Percentiles rank a stretch among this genome's conserved stretches.
Evolutionary conservation across 1,140 invertebrate genomes (phyloP).

Genomic region (Drosophila sp.): DNA sequence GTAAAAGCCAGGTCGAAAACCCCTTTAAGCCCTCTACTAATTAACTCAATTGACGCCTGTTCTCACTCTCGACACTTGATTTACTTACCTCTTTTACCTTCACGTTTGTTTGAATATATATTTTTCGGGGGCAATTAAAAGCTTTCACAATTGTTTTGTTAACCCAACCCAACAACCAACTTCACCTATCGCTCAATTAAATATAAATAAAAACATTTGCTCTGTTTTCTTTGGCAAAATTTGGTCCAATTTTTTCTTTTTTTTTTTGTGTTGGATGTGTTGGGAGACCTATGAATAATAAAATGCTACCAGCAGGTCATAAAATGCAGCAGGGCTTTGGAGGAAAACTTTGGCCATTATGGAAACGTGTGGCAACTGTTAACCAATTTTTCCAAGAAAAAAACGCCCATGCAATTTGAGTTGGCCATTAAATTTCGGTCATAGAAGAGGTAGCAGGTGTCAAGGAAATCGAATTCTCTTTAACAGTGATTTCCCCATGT

Average conservation of each 20-base stretch:
- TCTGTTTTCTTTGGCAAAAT: background rate
- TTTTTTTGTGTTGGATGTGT: background rate
- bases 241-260: background rate
- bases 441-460: constrained; percentile 9
- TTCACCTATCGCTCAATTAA: constrained; percentile 43
- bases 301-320: constrained; percentile 37
- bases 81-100: constrained; percentile 16
- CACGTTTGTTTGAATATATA: constrained; percentile 20
- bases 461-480: constrained; percentile 11
- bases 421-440: constrained; percentile 7
- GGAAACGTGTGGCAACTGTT: constrained; percentile 49
- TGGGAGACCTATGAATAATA: constrained; percentile 37
- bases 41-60: constrained; percentile 47
- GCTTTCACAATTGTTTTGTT: constrained; percentile 51
- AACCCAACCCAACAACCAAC: constrained; percentile 28
- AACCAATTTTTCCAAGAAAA: constrained; percentile 9
- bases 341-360: constrained; percentile 59
- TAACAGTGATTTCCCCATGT: background rate
- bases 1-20: constrained; percentile 14
- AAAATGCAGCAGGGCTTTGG: constrained; percentile 49
- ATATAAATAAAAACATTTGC: constrained; percentile 35
- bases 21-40: constrained; percentile 44
- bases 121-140: constrained; percentile 10
- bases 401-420: background rate
- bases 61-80: constrained; percentile 4